Evolutionary conservation across 2,888 invertebrate genomes (phyloP), one percentile per base, ranked within the genome.

Genomic region (Bedellia somnulentella): DNA sequence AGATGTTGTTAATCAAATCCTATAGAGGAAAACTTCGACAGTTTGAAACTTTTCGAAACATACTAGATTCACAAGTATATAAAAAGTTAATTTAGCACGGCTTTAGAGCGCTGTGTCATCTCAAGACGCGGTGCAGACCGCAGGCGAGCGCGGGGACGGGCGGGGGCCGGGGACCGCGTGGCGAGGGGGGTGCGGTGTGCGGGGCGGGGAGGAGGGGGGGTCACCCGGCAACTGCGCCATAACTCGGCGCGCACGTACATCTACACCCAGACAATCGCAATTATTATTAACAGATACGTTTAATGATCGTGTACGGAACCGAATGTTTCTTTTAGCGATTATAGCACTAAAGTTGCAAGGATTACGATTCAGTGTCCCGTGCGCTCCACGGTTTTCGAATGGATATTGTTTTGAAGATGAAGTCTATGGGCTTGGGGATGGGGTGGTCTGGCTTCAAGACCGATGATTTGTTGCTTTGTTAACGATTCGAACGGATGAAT

Each of bases 221-320:
- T 49, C 51, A 55, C 58, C 52, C 51, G 49, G 59, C 63, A 64
- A 68, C 67, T 60, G 66, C 67, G 66, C 64, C 57, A 61, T 59
- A 61, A 62, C 62, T 66, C 57, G 57, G 47, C 54, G 63, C 61
- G 62, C 66, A 66, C 62, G 58, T 62, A n/a, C n/a, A n/a, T n/a
- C 5, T 18, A 64, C 62, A 51, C 51, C 57, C 64, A 66, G 67
- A 67, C 68, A 68, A 68, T 67, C 63, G 60, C 56, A 70, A 68
- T 70, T 67, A 67, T 66, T 67, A 68, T 68, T 66, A 68, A 63
- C 67, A 60, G 62, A 64, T 62, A 64, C 57, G 59, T 62, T 64
- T 66, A 64, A 67, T 64, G 63, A 64, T 59, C 57, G 61, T 57
- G 55, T 58, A 57, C 59, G 56, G 54, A n/a, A n/a, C n/a, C n/a